Evolutionary conservation across 1,140 invertebrate genomes (phyloP), one percentile per base, ranked within the genome.

Genomic region (Spodoptera litura): DNA sequence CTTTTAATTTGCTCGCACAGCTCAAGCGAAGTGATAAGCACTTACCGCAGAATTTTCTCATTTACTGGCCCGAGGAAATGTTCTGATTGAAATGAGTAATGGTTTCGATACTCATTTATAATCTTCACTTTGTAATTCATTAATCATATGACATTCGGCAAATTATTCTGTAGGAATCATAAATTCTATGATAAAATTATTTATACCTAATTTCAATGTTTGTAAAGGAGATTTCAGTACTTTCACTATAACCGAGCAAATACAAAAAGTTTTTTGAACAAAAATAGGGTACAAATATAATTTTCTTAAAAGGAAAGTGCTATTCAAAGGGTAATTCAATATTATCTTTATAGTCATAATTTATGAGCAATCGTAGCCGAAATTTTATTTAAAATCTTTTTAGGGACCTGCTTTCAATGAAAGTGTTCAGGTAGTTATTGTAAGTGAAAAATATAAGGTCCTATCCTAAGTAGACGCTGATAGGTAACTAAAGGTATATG

Each of bases 31-130:
- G 38, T 12, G 35, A 15, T 15, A 10, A 27, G 35, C n/a, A 64
- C 61, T 64, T 64, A 58, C 56, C 56, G 56, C n/a, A 58, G 20
- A 64, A 44, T 38, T 44, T 62, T 62, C 13, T 64, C 35, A 56
- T 58, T 27, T 12, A 10, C 20, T 11, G 56, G 27, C 20, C 56
- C 38, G 38, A 58, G 25, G 8, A 27, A 58, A 58, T 27, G 25
- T 20, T 58, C 12, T 58, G 27, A 11, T 10, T 27, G 27, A n/a
- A 27, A 27, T 11, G 10, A 27, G 1, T 20, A 10, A 6, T 10
- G 10, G 25, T 11, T 27, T 27, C 1, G 31, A 25, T 27, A 31
- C n/a, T 62, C 31, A 44, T 44, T 44, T 8, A 44, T 44, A 44
- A 44, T 10, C 38, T 20, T 35, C 58, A 35, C 11, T 61, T 27